Evolutionary conservation across 2,797 vertebrate genomes (phyloP).

Genomic region (Labeo calbasu): DNA sequence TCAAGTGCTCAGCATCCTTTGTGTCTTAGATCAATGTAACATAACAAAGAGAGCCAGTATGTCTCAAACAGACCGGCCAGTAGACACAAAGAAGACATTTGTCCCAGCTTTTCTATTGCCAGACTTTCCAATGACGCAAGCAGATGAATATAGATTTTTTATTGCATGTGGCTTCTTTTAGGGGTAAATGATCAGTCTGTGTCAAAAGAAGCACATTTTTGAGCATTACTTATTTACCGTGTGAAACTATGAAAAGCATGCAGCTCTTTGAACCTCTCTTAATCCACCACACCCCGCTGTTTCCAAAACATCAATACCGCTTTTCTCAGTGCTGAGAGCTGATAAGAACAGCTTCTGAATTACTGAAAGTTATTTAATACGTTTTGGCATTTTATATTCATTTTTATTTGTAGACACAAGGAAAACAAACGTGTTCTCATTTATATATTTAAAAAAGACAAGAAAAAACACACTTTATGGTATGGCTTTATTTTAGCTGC

Average conservation of each 20-base stretch:
- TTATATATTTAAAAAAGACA: neutral
- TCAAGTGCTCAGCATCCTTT: constrained; percentile 23
- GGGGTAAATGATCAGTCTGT: neutral
- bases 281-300: neutral
- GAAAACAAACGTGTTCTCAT: neutral
- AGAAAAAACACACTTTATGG: neutral
- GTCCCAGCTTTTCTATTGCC: constrained; percentile 1
- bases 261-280: constrained; percentile 2
- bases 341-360: constrained; percentile 1
- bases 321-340: neutral
- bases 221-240: constrained; percentile 40
- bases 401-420: neutral
- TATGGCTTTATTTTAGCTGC: neutral
- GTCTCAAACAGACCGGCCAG: constrained; percentile 9
- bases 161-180: neutral
- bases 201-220: constrained; percentile 10
- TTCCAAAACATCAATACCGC: neutral
- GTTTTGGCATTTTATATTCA: neutral
- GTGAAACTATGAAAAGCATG: constrained; percentile 36
- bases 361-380: neutral
- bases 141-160: constrained; percentile 1
- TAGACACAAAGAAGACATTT: constrained; percentile 29
- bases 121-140: constrained; percentile 11
- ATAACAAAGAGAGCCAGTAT: constrained; percentile 44
- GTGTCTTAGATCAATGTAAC: constrained; percentile 13